Evolutionary conservation across 2,113 vertebrate species (phyloP).

Genomic region (Engraulis encrasicolus): DNA sequence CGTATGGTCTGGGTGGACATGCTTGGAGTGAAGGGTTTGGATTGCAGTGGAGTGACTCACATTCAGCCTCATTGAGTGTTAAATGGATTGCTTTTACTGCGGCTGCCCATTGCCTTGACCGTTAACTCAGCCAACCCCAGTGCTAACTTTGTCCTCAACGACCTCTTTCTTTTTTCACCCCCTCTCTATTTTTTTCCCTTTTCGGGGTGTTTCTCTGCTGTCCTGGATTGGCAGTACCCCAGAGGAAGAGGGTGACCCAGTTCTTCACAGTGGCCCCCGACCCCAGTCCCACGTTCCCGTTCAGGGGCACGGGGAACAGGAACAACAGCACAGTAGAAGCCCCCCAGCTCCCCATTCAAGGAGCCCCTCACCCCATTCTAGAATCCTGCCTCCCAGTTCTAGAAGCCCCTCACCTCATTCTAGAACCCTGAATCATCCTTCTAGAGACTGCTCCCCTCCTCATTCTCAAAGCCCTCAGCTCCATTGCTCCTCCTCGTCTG

Average conservation of each 20-base stretch:
- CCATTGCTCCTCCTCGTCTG: conserved; percentile 44
- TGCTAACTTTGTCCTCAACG: conserved; percentile 53
- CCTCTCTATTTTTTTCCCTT: too few species aligned
- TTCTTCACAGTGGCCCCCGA: conserved; percentile 54
- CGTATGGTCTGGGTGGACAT: neutral
- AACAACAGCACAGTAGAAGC: too few species aligned
- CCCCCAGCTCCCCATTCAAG: too few species aligned
- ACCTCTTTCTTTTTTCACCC: conserved; percentile 54
- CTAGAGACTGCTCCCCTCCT: too few species aligned
- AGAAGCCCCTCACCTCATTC: too few species aligned
- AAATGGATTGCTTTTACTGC: neutral
- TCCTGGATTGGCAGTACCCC: conserved; percentile 53
- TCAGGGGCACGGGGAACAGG: conserved; percentile 38
- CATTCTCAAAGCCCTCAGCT: too few species aligned
- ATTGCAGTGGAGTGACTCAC: conserved; percentile 67
- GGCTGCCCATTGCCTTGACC: neutral
- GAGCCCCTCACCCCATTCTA: too few species aligned
- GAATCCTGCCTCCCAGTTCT: too few species aligned
- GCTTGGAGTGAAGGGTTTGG: conserved; percentile 5
- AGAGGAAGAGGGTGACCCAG: conserved; percentile 55
- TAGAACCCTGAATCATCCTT: too few species aligned
- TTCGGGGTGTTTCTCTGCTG: conserved; percentile 58
- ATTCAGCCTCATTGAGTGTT: conserved; percentile 16
- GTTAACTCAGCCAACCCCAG: conserved; percentile 22
- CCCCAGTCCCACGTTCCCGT: conserved; percentile 18